Percentiles rank a stretch among this genome's conserved stretches.
These are phyloP conservation scores for Fistularia tabacaria DNA, from an alignment of 2,797 vertebrate genomes.

Conservation along the genomic window DNA sequence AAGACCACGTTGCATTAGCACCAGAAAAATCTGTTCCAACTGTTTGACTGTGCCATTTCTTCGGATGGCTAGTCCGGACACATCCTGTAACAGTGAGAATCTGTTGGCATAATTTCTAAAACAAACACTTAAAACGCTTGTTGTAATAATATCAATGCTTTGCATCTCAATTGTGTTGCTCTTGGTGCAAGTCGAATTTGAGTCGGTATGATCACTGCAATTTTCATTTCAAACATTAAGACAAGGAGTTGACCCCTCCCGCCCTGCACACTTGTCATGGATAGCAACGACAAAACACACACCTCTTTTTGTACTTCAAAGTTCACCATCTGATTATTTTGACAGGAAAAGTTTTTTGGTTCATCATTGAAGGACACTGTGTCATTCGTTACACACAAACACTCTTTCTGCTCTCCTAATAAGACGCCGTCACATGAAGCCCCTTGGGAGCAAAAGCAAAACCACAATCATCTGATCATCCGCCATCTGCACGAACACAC, in stretches of 20 bases:
- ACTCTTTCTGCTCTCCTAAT: slow-evolving; percentile 17
- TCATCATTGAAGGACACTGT: no score
- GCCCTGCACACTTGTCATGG: no score
- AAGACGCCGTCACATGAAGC: slow-evolving; percentile 57
- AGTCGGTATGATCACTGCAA: slow-evolving; percentile 2
- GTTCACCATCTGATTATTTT: slow-evolving; percentile 7
- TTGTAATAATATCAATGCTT: slow-evolving; percentile 16
- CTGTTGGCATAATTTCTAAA: slow-evolving; percentile 21
- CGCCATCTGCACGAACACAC: slow-evolving; percentile 1
- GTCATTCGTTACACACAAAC: slow-evolving; percentile 12
- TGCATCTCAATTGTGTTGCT: not conserved
- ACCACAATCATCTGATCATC: slow-evolving; percentile 63
- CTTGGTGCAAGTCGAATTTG: not conserved
- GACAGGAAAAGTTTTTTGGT: no score
- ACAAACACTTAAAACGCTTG: slow-evolving; percentile 7
- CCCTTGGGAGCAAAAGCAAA: slow-evolving; percentile 17
- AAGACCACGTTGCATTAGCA: not conserved
- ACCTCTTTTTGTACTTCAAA: slow-evolving; percentile 1
- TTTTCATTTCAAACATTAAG: slow-evolving; percentile 6
- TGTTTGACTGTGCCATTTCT: slow-evolving; percentile 16
- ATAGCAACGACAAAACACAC: not conserved
- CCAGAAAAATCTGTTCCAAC: slow-evolving; percentile 19
- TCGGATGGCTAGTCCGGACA: slow-evolving; percentile 15
- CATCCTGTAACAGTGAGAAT: slow-evolving; percentile 21
- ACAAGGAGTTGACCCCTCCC: slow-evolving; percentile 5